These are phyloP conservation scores for Egretta garzetta DNA, from an alignment of 2,113 vertebrate species.

Conservation along the genomic window DNA sequence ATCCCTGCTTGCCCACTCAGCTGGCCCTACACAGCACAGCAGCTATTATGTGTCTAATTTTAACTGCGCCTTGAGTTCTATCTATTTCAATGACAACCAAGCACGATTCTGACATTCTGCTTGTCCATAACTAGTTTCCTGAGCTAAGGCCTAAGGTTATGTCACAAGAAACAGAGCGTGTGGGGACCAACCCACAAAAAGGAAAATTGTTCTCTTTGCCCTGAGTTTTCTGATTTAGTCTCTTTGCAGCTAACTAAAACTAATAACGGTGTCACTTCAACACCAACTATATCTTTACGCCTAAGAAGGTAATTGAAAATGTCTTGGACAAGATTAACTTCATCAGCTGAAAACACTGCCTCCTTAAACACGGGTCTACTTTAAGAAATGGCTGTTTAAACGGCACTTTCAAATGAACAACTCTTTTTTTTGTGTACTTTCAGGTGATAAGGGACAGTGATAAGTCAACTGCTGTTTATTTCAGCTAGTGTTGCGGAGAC, in stretches of 20 bases:
- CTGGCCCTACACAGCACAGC: background rate
- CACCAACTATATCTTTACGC: background rate
- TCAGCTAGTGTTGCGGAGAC: background rate
- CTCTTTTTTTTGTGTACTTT: background rate
- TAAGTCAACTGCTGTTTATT: background rate
- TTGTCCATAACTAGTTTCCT: background rate
- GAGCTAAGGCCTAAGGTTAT: background rate
- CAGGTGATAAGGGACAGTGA: background rate
- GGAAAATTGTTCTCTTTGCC: background rate
- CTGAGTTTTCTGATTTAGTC: background rate
- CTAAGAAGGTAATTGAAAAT: background rate
- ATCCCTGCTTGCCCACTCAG: accelerated
- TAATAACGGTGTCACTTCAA: background rate
- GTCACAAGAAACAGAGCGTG: background rate
- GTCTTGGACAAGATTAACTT: background rate
- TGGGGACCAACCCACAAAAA: background rate
- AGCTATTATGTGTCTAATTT: background rate
- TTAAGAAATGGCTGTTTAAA: constrained; percentile 1
- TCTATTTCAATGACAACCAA: background rate
- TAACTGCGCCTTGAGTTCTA: background rate
- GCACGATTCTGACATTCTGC: background rate
- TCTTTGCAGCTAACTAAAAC: background rate
- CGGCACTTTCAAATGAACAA: background rate
- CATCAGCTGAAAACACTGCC: background rate
- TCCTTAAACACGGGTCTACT: background rate